Evolutionary conservation across 2,113 vertebrate genomes (phyloP), one percentile per base, ranked within the genome.

Genomic region (Phylloscopus trochilus): DNA sequence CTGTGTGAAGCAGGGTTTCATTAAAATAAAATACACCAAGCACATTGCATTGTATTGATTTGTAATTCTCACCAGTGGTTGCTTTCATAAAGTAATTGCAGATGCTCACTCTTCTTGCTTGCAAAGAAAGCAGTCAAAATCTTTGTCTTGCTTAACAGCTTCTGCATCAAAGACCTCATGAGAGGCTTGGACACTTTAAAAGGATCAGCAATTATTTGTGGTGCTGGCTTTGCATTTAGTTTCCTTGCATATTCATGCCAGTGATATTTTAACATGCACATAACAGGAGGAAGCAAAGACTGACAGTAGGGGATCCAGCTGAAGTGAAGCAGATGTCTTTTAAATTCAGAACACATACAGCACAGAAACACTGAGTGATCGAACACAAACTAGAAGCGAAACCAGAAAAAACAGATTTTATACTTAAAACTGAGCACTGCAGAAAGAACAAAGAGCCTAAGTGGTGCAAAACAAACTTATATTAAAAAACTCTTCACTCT

Each of bases 261-360:
- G 62, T 43, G 91, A 84, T 94, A 90, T 86, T 94, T 93, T 81
- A 95, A 84, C 72, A 83, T 62, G 83, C 92, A 64, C 63, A 35
- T 60, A 83, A 60, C 80, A 47, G 77, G 66, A 92, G 83, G 80
- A 93, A 96, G 88, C n/a, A 49, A 95, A 92, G 90, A 68, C 68
- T 91, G 90, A 93, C 86, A 83, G 79, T 66, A 68, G 90, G 93
- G 86, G 94, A 90, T 83, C 70, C 79, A 96, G 93, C 82, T 93
- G 94, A 97, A 96, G 90, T 26, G 87, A 90, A 95, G 75, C 93
- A 95, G 92, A 93, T 94, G 94, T 94, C 85, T 94, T 96, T 95
- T 86, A 95, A 96, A 96, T 95, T 95, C 93, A 90, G 79, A 93
- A 55, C 94, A 94, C 96, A 96, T 76, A 83, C 62, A 81, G 52